Evolutionary conservation across 2,888 invertebrate species (phyloP).

Genomic region (Mylabris sibirica): DNA sequence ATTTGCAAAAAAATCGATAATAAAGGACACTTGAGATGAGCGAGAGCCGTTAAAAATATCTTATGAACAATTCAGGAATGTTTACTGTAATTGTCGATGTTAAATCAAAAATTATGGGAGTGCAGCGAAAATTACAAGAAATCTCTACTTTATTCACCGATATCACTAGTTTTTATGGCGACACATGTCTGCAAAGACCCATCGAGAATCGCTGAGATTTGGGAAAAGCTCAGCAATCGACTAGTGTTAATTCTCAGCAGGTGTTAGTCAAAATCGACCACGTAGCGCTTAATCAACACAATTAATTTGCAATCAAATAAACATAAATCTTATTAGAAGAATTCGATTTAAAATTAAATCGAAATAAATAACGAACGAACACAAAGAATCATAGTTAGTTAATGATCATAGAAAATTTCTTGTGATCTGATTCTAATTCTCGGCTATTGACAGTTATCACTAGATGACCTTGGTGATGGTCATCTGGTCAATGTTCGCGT

Average conservation of each 20-base stretch:
- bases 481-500: slow-evolving; percentile 20
- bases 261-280: neutral
- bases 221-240: too few species aligned
- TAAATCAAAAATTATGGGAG: neutral
- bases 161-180: too few species aligned
- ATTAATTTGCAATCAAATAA: slow-evolving; percentile 49
- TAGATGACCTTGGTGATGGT: slow-evolving; percentile 21
- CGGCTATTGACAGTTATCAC: slow-evolving; percentile 26
- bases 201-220: too few species aligned
- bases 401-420: neutral
- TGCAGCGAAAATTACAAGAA: neutral
- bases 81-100: neutral
- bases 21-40: neutral
- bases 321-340: slow-evolving; percentile 44
- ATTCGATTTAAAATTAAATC: slow-evolving; percentile 27
- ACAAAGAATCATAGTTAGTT: slow-evolving; percentile 14
- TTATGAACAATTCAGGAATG: neutral
- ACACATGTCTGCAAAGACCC: too few species aligned
- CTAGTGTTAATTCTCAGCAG: too few species aligned
- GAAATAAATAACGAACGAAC: neutral
- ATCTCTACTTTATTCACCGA: neutral
- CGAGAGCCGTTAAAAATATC: neutral
- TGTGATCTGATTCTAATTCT: slow-evolving; percentile 27
- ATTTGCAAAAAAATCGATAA: neutral
- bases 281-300: slow-evolving; percentile 32